These are phyloP conservation scores for Nycticryphes semicollaris DNA, from an alignment of 2,113 vertebrate genomes.

Conservation along the genomic window DNA sequence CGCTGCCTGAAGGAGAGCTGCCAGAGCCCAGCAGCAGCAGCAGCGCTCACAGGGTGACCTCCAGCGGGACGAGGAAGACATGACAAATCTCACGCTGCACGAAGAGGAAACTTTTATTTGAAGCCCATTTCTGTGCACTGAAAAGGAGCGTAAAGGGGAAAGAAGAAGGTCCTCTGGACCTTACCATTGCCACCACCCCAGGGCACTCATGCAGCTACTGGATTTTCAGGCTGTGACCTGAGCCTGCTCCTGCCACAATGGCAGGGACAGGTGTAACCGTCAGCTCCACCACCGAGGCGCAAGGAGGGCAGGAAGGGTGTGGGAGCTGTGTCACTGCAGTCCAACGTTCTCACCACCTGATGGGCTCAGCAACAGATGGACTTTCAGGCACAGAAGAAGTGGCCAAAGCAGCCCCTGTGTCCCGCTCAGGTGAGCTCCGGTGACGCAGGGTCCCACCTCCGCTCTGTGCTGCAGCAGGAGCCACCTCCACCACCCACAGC, in stretches of 20 bases:
- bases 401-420: neutral
- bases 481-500: neutral
- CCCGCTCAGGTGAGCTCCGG: accelerated
- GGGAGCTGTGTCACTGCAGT: accelerated
- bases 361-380: neutral
- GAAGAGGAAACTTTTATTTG: conserved; percentile 47
- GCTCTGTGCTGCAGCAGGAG: accelerated
- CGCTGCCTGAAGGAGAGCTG: neutral
- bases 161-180: neutral
- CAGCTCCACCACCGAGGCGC: accelerated
- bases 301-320: neutral
- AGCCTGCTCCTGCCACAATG: neutral
- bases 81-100: neutral
- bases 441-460: accelerated
- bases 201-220: accelerated
- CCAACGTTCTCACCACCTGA: accelerated
- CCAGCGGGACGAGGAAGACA: conserved; percentile 9
- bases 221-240: accelerated
- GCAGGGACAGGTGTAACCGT: accelerated
- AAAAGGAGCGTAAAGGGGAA: neutral
- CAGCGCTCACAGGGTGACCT: neutral
- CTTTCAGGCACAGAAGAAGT: neutral
- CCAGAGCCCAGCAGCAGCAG: neutral
- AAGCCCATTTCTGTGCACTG: neutral
- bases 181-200: neutral